Conservation (phyloP, 1,140 invertebrate genomes). For the Monomorium pharaonis region DNA sequence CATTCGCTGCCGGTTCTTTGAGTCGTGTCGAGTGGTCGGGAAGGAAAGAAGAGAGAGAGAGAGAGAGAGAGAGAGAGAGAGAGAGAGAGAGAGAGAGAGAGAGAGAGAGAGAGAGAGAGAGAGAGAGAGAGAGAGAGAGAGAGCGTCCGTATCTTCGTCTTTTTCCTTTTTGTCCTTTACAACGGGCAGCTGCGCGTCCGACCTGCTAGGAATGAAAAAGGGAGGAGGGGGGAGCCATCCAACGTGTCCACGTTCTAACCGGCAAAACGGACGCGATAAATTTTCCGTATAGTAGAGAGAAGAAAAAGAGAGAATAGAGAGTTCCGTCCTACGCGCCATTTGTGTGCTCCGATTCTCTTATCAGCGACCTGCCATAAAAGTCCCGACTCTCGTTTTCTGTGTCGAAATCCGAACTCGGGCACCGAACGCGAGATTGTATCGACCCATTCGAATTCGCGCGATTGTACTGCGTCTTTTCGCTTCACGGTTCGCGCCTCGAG, state of each 20-base stretch:
- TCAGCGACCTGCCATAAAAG: background rate
- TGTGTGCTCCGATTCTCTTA: slow-evolving; percentile 5
- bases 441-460: background rate
- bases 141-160: background rate
- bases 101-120: background rate
- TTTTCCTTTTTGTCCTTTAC: slow-evolving; percentile 12
- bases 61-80: background rate
- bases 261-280: background rate
- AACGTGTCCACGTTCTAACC: background rate
- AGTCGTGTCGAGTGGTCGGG: background rate
- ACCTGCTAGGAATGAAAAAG: slow-evolving; percentile 3
- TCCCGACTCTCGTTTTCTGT: background rate
- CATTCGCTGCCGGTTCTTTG: background rate
- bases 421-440: background rate
- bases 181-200: background rate
- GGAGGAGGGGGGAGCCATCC: background rate
- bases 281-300: background rate
- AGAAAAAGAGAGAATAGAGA: background rate
- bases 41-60: background rate
- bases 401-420: background rate
- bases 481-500: background rate
- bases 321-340: background rate
- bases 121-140: background rate
- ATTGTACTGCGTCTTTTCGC: background rate
- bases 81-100: background rate